Conservation (phyloP, 2,888 invertebrate genomes). For the Cantharis rustica region DNA sequence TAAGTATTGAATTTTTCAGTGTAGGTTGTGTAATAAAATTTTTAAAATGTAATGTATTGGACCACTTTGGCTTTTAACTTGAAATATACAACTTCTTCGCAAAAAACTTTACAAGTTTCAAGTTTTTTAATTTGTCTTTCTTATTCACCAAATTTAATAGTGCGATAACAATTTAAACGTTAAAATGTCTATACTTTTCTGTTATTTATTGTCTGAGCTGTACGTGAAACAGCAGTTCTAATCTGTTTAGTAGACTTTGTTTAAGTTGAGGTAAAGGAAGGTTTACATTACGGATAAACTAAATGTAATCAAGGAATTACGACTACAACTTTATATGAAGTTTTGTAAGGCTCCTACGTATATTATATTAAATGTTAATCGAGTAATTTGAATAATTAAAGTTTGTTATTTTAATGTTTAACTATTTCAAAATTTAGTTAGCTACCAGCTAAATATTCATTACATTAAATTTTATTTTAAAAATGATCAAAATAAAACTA, state of each 20-base stretch:
- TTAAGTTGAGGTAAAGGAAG: not conserved
- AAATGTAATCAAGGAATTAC: not conserved
- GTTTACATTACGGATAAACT: not conserved
- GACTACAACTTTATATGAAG: not conserved
- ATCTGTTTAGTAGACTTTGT: not conserved
- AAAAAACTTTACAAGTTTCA: not conserved
- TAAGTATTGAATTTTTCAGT: not conserved
- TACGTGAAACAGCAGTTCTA: not conserved
- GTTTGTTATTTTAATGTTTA: not conserved
- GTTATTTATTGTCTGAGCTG: not conserved
- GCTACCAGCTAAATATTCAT: not conserved
- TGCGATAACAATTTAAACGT: not conserved
- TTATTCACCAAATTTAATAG: not conserved
- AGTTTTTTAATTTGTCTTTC: not conserved
- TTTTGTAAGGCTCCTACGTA: not conserved
- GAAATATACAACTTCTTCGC: not conserved
- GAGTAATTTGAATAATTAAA: not conserved
- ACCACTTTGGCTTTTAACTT: not conserved
- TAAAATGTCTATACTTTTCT: not conserved
- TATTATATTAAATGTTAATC: not conserved
- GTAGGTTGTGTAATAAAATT: not conserved
- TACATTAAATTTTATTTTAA: not conserved
- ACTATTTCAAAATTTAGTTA: not conserved
- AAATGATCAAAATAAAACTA: not conserved
- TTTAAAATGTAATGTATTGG: not conserved